Evolutionary conservation across 2,113 vertebrate genomes (phyloP).

Genomic region (Pelobates fuscus): DNA sequence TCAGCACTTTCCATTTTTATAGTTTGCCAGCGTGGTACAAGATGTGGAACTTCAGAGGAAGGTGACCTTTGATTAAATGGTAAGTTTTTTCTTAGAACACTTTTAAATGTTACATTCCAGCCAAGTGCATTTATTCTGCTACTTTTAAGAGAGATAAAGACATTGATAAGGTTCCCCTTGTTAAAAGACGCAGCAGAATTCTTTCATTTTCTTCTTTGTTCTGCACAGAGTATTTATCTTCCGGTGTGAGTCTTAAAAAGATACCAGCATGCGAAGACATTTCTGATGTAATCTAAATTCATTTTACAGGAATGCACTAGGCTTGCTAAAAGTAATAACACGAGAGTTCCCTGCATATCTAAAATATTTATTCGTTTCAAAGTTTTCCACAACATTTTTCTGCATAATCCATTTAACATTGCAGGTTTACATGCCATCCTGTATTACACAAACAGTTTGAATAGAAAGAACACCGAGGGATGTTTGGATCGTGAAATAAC

Average conservation of each 20-base stretch:
- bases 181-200: not conserved
- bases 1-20: not conserved
- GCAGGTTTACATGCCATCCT: conserved; percentile 18
- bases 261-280: conserved; percentile 7
- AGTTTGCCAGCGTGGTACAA: not conserved
- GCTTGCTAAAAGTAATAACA: conserved; percentile 20
- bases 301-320: conserved; percentile 33
- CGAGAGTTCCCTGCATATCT: conserved; percentile 16
- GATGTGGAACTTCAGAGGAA: not conserved
- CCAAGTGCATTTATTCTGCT: conserved; percentile 11
- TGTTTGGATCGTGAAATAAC: conserved; percentile 1
- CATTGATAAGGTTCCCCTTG: conserved; percentile 14
- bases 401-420: conserved; percentile 28
- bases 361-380: conserved; percentile 45
- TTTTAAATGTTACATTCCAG: conserved; percentile 25
- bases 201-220: conserved; percentile 4
- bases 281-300: conserved; percentile 30
- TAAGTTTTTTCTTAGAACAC: conserved; percentile 7
- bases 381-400: conserved; percentile 37
- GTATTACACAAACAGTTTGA: conserved; percentile 7
- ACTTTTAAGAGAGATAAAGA: not conserved
- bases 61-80: conserved; percentile 20
- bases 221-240: conserved; percentile 14
- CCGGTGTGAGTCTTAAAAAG: not conserved
- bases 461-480: not conserved